Base-by-base conservation (phyloP, 2,888 invertebrate genomes). In the Meliscaeva auricollis region DNA sequence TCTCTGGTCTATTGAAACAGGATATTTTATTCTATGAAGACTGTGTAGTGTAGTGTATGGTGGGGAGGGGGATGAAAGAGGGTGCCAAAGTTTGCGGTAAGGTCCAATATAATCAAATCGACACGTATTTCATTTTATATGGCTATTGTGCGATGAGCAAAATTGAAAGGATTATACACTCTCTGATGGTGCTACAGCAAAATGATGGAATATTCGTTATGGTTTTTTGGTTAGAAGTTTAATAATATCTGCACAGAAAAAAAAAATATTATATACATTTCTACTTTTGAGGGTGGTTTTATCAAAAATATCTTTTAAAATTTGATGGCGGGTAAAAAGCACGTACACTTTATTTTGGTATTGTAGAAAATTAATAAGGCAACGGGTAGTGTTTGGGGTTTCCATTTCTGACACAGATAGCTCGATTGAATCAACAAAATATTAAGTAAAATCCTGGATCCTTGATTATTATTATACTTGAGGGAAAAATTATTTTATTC, bases 111-210 rank as follows among this genome's bases (percentile, higher is more conserved):
- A 83, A 78, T 73, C 78, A 66, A 78, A 78, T 78, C 72, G 82
- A 73, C 82, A 83, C 82, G 82, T 78, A 83, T 83, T 78, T 83
- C 78, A 83, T 83, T 83, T 83, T 73, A 50, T 68, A 38, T 32
- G 30, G 46, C 22, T 15, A 73, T 73, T 78, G 52, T 83, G 50
- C 46, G 73, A 60, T 73, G 62, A 20, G 48, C 62, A 41, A 76
- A 77, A 48, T 41, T 62, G 56, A 73, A 73, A 66, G 52, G 50
- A 68, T 38, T 48, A 48, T 54, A 62, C n/a, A 20, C n/a, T 9
- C 38, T 38, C 26, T 26, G n/a, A n/a, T n/a, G 44, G 26, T 2
- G 26, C 11, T n/a, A 13, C 41, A 17, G 35, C 17, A 5, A 15
- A 26, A 15, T 56, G 32, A 15, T 8, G 30, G 17, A 22, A 38